These are phyloP conservation scores for Mobula hypostoma DNA, from an alignment of 2,113 vertebrate genomes.

Conservation along the genomic window DNA sequence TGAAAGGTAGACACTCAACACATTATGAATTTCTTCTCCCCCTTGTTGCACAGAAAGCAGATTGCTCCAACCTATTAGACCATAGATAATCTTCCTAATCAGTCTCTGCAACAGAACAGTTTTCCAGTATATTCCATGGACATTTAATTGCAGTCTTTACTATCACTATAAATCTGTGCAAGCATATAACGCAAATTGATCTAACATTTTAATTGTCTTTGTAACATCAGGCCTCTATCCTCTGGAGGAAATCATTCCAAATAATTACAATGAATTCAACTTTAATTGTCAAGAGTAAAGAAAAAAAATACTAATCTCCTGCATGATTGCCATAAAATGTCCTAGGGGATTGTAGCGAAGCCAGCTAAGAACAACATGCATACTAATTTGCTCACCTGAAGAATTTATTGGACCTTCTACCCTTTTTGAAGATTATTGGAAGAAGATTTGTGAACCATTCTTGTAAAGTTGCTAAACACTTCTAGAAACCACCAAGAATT, in stretches of 20 bases:
- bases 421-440: background rate
- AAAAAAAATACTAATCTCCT: background rate
- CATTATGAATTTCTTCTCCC: background rate
- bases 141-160: background rate
- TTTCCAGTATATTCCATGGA: background rate
- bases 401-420: background rate
- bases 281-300: constrained; percentile 24
- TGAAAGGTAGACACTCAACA: background rate
- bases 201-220: constrained; percentile 23
- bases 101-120: background rate
- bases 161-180: background rate
- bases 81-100: background rate
- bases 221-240: constrained; percentile 7
- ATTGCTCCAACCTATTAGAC: background rate
- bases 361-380: background rate
- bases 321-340: background rate
- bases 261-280: constrained; percentile 8
- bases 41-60: background rate
- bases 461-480: no score
- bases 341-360: background rate
- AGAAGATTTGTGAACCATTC: no score
- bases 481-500: no score
- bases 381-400: background rate
- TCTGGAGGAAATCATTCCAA: background rate
- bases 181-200: background rate